These are phyloP conservation scores for Drosophila subpulchrella DNA, from an alignment of 1,140 invertebrate genomes.

Conservation along the genomic window DNA sequence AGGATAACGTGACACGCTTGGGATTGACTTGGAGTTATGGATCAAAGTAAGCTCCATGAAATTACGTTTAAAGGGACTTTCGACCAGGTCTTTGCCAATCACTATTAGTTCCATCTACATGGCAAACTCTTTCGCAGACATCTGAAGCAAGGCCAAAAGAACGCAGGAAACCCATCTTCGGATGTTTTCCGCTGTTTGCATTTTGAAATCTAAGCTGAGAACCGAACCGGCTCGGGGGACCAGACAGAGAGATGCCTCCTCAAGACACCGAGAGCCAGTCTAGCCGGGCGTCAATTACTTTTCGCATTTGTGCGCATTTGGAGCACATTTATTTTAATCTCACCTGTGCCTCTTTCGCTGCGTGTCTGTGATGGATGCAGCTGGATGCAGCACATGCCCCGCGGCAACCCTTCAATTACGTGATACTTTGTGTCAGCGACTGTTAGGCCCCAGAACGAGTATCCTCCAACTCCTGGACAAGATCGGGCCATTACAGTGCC, in stretches of 20 bases:
- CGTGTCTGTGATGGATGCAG: constrained; percentile 48
- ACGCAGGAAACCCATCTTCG: constrained; percentile 65
- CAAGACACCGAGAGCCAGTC: constrained; percentile 9
- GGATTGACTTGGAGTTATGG: not conserved
- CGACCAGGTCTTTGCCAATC: not conserved
- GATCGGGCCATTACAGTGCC: not conserved
- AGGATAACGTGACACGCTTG: constrained; percentile 19
- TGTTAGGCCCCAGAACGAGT: constrained; percentile 56
- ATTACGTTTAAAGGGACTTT: not conserved
- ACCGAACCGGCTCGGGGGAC: constrained; percentile 54
- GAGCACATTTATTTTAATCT: constrained; percentile 83
- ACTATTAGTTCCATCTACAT: constrained; percentile 18
- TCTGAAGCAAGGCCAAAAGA: constrained; percentile 28
- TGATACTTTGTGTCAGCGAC: constrained; percentile 70
- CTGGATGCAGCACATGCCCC: constrained; percentile 10
- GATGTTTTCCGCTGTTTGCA: constrained; percentile 78
- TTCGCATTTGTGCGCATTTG: constrained; percentile 80
- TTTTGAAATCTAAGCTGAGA: constrained; percentile 76
- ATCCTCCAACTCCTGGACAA: constrained; percentile 13
- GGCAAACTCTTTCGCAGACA: not conserved
- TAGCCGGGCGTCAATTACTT: constrained; percentile 71
- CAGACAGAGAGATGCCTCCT: constrained; percentile 7
- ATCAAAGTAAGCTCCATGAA: not conserved
- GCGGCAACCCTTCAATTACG: constrained; percentile 64
- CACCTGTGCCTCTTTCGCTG: constrained; percentile 45